Percentiles rank a stretch among this genome's conserved stretches.
Evolutionary conservation across 2,113 vertebrate genomes (phyloP).

Genomic region (Platichthys flesus): DNA sequence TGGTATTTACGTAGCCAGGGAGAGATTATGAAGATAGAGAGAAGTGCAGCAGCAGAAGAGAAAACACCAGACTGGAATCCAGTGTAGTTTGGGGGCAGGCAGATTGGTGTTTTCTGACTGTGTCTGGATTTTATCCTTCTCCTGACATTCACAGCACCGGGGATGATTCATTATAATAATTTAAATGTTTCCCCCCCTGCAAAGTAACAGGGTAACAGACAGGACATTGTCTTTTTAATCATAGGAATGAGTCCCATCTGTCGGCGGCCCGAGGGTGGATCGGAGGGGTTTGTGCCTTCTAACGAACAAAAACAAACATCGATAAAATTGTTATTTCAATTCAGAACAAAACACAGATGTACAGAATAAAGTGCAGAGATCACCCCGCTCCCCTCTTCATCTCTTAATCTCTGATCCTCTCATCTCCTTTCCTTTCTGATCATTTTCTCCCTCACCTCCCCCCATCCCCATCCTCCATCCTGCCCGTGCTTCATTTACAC

Average conservation of each 20-base stretch:
- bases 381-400: constrained; percentile 22
- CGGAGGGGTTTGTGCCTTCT: constrained; percentile 2
- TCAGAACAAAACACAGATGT: constrained; percentile 34
- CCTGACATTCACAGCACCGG: constrained; percentile 45
- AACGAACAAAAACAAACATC: constrained; percentile 17
- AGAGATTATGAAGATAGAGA: constrained; percentile 3
- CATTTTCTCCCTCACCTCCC: constrained; percentile 27
- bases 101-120: constrained; percentile 68
- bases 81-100: constrained; percentile 9
- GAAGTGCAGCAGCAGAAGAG: constrained; percentile 18
- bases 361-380: constrained; percentile 43
- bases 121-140: constrained; percentile 35
- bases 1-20: constrained; percentile 14
- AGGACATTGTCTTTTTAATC: constrained; percentile 52
- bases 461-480: constrained; percentile 12
- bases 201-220: constrained; percentile 29
- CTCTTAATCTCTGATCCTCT: constrained; percentile 70
- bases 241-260: constrained; percentile 61
- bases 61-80: constrained; percentile 27
- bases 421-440: constrained; percentile 57
- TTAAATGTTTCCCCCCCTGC: constrained; percentile 20
- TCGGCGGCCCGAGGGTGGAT: constrained; percentile 15
- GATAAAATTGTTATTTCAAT: constrained; percentile 40
- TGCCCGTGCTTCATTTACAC: constrained; percentile 39
- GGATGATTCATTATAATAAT: constrained; percentile 58